Base-by-base conservation (phyloP, 2,888 invertebrate species). In the Calameuta pallipes region DNA sequence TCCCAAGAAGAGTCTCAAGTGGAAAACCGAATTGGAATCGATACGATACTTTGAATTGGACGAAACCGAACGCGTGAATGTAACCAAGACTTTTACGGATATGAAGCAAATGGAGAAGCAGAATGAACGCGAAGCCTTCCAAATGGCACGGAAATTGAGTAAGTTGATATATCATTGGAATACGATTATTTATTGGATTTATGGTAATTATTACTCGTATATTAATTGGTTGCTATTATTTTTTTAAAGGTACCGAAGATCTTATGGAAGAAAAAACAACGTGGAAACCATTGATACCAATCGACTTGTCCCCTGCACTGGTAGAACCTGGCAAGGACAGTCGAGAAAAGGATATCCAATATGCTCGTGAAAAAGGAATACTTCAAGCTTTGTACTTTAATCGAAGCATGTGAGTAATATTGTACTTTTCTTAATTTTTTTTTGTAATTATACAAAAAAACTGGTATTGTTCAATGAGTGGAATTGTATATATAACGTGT, bases 51-150 rank as follows among this genome's bases (percentile, higher is more conserved):
- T 99, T 91, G 98, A 98, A 91, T 92, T 98, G 84, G 98, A 99
- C 92, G 98, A 98, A 92, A 98, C 96, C 30, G 99, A 99, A 92
- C 94, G 99, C 88, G 97, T 98, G 1, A 99, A 99, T 92, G 98
- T 99, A 1, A 98, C 96, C 4, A 97, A 96, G 92, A 96, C 94
- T 56, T 98, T 98, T 92, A 96, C 95, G 68, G 98, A 98, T 87
- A 96, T 98, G 96, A 97, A 97, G 89, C 95, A 96, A 90, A 95
- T 97, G 93, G 99, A 99, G 90, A 95, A 96, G 87, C 94, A 94
- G 80, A 94, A 96, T 86, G 99, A 99, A 92, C 94, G 97, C 77
- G 96, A 97, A 88, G 95, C 96, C n/a, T 93, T 97, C 89, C 94
- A 95, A 86, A 94, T 96, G 91, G 95, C 95, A 23, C 93, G 97